Base-by-base conservation (phyloP, 2,113 vertebrate species). In the Heteronetta atricapilla region DNA sequence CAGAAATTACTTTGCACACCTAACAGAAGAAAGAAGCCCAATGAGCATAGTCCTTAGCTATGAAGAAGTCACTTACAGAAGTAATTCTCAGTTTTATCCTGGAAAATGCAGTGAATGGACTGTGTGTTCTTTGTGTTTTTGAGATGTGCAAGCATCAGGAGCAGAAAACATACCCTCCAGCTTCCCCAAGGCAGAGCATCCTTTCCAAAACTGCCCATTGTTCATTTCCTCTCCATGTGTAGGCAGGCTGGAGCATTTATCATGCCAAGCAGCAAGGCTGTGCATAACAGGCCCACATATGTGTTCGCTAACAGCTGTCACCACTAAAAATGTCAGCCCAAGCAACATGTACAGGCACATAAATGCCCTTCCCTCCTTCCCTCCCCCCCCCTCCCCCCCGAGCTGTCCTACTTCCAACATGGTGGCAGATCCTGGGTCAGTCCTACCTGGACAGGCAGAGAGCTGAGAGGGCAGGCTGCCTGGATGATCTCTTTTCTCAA, bases 301-400 rank as follows among this genome's bases (percentile, higher is more conserved):
- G 0, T n/a, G 7, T 68, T 66, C 18, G 14, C 2, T 77, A 18
- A 33, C 3, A 33, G 19, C 52, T 34, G 21, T 68, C 42, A 42
- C 19, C 8, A 9, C 14, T 75, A 3, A 63, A 74, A 89, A 23
- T 25, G 62, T 3, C 59, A 48, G 42, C 11, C 67, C 33, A 18
- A 23, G 11, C 3, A 14, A 13, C 46, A 10, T 10, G 26, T 42
- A 22, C 1, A 1, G 20, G 3, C 14, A 20, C 6, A 28, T 0
- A 3, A 88, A 34, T 34, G 23, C 25, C 23, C 36, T 9, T 9
- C 36, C n/a, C n/a, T n/a, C n/a, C n/a, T n/a, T n/a, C n/a, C n/a
- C n/a, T n/a, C n/a, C n/a, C n/a, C n/a, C n/a, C n/a, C n/a, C n/a
- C n/a, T n/a, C n/a, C n/a, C 38, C 28, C 14, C 16, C 0, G 0